A percentile compares a stretch with the other conserved stretches of the same genome.
Evolutionary conservation across 2,888 invertebrate species (phyloP).

Genomic region (Leucophenga montana): DNA sequence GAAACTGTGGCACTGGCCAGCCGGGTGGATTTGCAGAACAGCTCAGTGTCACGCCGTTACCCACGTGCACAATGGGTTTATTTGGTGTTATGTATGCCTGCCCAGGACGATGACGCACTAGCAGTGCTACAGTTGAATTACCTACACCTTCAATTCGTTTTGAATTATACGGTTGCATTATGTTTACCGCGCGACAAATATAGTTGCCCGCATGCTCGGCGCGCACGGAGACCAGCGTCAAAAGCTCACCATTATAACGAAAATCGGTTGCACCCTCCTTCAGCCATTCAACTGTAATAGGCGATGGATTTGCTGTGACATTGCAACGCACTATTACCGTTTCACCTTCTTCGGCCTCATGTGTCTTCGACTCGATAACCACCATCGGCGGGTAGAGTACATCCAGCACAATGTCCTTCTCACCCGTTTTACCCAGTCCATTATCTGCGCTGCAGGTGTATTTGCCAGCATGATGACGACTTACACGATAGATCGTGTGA

Average conservation of each 20-base stretch:
- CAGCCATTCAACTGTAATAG: slow-evolving; percentile 88
- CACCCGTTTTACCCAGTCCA: slow-evolving; percentile 84
- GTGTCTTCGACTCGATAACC: slow-evolving; percentile 84
- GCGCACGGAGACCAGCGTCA: slow-evolving; percentile 84
- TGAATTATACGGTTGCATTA: slow-evolving; percentile 82
- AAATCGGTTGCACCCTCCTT: slow-evolving; percentile 90
- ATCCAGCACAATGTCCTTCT: slow-evolving; percentile 86
- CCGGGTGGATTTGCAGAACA: slow-evolving; percentile 92
- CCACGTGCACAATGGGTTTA: slow-evolving; percentile 88
- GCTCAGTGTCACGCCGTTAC: slow-evolving; percentile 86
- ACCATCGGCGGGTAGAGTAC: slow-evolving; percentile 89
- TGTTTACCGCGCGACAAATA: slow-evolving; percentile 89
- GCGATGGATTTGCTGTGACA: slow-evolving; percentile 89
- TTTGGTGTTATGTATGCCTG: slow-evolving; percentile 87
- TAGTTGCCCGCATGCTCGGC: slow-evolving; percentile 92
- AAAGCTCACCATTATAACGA: slow-evolving; percentile 83
- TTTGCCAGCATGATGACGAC: slow-evolving; percentile 88
- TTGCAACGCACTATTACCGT: slow-evolving; percentile 88
- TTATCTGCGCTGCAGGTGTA: slow-evolving; percentile 93
- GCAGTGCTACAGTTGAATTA: slow-evolving; percentile 85
- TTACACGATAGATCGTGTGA: slow-evolving; percentile 85
- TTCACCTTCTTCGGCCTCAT: slow-evolving; percentile 89
- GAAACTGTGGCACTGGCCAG: slow-evolving; percentile 91
- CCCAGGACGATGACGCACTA: slow-evolving; percentile 91
- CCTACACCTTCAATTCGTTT: slow-evolving; percentile 83